Evolutionary conservation across 53 echinoderm and acorn worm genomes (phyloP).

Genomic region (Temnopleurus reevesii): DNA sequence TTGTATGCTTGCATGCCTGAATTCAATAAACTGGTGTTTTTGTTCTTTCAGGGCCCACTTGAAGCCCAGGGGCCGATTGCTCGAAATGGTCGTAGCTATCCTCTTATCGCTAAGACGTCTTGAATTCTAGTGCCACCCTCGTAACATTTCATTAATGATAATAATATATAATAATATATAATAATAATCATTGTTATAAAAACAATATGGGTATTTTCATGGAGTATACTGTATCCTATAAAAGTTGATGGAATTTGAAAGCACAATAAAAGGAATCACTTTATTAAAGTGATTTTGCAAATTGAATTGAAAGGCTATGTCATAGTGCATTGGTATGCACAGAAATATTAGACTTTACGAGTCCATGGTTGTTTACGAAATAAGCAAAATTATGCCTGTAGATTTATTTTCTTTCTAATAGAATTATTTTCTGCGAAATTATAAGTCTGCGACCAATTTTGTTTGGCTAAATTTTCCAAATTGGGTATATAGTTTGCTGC

Average conservation of each 20-base stretch:
- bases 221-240: background rate
- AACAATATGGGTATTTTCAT: background rate
- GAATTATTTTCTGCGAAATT: background rate
- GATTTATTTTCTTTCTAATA: background rate
- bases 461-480: no score
- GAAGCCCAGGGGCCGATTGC: no score
- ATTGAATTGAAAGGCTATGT: slow-evolving; percentile 40
- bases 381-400: background rate
- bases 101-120: no score
- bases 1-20: no score
- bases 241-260: background rate
- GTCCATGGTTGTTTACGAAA: no score
- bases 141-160: no score
- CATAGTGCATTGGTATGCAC: slow-evolving; percentile 47
- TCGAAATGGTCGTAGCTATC: no score
- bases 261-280: background rate
- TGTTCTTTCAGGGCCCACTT: no score
- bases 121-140: no score
- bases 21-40: no score
- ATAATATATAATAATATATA: no score
- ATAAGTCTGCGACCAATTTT: background rate
- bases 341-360: slow-evolving; percentile 40
- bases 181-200: no score
- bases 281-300: background rate
- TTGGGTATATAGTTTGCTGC: background rate